Evolutionary conservation across 1,140 invertebrate genomes (phyloP), one percentile per base, ranked within the genome.

Genomic region (Centruroides sculpturatus): DNA sequence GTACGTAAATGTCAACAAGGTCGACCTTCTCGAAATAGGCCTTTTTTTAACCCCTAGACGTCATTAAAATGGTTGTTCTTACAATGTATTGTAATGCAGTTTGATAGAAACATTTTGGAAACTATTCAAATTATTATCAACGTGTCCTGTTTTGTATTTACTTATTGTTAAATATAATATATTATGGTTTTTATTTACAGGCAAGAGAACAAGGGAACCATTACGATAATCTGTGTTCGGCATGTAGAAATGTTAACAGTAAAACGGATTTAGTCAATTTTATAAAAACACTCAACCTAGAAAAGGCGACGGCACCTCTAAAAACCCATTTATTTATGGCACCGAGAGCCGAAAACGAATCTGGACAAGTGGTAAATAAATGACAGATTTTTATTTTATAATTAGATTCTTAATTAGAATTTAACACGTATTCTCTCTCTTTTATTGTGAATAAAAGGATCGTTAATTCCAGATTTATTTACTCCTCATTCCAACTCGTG

Each of bases 171-270:
- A 23, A 23, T 41, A 41, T 41, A 41, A 53, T 53, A 53, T 3
- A 3, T 51, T n/a, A 53, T 53, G 8, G 5, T 23, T 51, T 59
- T 53, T 55, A 47, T 66, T 71, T 71, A 11, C 74, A 91, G 88
- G 82, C 84, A 12, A 80, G 79, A 60, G 84, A 87, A 69, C 85
- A 88, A 69, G 79, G 80, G 10, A 79, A 82, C 62, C 81, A 87
- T 59, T 91, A 89, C 74, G 85, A 86, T 64, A 81, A 79, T 7
- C 73, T 92, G 46, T 79, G 82, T 61, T 76, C 78, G 10, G 82
- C 86, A 64, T 86, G 86, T 65, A 79, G 82, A 56, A 80, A 80
- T 6, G 82, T 89, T 3, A 82, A 83, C 53, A 79, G 83, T 49
- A 74, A 80, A 47, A 71, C 80, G 35, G 88, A 92, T 73, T 74